phyloP scores from a whole-genome alignment of 2,113 vertebrate species.

The Crocuta crocuta region DNA sequence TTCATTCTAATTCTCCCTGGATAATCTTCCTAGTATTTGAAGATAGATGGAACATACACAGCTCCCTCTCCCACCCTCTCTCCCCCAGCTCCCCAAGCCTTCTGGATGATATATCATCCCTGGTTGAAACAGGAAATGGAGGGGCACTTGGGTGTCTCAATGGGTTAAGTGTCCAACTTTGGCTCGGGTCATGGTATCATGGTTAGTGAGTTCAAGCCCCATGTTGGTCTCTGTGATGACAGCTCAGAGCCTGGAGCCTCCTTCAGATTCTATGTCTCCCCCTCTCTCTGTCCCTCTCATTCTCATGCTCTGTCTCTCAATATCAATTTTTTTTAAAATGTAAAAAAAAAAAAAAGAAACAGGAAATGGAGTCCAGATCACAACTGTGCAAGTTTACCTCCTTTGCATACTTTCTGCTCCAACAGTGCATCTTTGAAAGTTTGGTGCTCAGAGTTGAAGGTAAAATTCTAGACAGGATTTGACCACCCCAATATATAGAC shows the following conservation, averaged over 20 bases:
- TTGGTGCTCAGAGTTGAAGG: background rate
- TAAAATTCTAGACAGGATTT: background rate
- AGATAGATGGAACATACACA: background rate
- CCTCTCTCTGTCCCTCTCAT: too few species aligned
- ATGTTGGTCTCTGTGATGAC: too few species aligned
- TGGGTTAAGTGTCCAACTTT: too few species aligned
- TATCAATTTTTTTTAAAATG: too few species aligned
- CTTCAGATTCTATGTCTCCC: too few species aligned
- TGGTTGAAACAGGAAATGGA: background rate
- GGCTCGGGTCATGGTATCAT: too few species aligned
- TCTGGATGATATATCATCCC: background rate
- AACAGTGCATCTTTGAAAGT: background rate
- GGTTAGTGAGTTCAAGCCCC: too few species aligned
- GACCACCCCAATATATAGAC: background rate
- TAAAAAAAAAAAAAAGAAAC: too few species aligned
- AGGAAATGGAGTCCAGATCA: background rate
- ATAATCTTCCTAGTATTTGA: conserved; percentile 4
- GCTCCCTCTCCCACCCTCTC: too few species aligned
- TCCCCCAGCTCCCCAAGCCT: background rate
- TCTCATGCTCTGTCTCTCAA: too few species aligned
- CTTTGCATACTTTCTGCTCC: background rate
- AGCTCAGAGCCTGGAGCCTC: too few species aligned
- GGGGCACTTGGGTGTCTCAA: too few species aligned
- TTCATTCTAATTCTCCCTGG: background rate
- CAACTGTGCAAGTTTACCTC: background rate